Conservation (phyloP, 2,113 vertebrate genomes). For the Serinus canaria region DNA sequence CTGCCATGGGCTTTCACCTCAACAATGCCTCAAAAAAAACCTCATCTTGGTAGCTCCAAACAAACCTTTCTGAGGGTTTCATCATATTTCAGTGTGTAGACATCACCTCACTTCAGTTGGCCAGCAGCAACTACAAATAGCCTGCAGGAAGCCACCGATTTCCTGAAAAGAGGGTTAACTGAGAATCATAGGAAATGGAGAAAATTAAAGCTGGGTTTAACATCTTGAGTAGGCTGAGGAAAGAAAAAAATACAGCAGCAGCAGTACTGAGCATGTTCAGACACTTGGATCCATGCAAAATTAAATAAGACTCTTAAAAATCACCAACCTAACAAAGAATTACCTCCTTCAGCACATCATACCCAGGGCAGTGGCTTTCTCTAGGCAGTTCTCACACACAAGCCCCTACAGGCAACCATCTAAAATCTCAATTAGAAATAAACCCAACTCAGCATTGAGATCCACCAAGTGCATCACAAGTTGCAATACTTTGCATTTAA, state of each 20-base stretch:
- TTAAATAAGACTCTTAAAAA: not conserved
- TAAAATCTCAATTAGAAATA: not conserved
- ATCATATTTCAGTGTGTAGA: not conserved
- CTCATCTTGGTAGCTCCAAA: not conserved
- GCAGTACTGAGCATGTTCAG: not conserved
- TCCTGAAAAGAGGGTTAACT: slow-evolving; percentile 12
- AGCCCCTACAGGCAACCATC: not conserved
- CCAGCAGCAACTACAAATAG: slow-evolving; percentile 19
- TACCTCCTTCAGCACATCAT: not conserved
- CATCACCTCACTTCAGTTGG: not conserved
- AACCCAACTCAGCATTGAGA: not conserved
- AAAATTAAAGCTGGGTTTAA: not conserved
- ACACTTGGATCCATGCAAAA: not conserved
- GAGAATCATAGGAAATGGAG: not conserved
- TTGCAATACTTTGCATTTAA: not conserved
- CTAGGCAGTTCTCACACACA: not conserved
- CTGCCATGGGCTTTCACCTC: not conserved
- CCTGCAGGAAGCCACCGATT: slow-evolving; percentile 37
- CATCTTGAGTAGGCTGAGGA: not conserved
- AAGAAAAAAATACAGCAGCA: not conserved
- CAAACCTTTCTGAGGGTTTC: not conserved
- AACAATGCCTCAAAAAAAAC: not conserved
- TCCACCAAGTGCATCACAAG: accelerated
- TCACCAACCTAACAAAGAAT: not conserved
- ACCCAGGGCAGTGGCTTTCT: not conserved